Evolutionary conservation across 2,888 invertebrate species (phyloP), one percentile per base, ranked within the genome.

Genomic region (Acronicta leporina): DNA sequence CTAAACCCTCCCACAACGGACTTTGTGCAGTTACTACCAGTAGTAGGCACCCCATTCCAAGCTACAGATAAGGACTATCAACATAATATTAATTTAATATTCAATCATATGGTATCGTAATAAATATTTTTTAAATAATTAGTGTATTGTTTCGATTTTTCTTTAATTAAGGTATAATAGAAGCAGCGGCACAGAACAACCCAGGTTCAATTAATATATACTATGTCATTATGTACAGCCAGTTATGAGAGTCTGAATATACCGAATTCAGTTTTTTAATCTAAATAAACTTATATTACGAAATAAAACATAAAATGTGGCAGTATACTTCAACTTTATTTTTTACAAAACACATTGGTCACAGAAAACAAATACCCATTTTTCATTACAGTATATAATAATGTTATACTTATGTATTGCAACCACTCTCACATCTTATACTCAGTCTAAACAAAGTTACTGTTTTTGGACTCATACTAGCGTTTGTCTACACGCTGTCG

Each of bases 281-380:
- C n/a, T n/a, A n/a, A n/a, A n/a, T n/a, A n/a, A n/a, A n/a, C n/a
- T n/a, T 2, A 20, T 20, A 3, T 20, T 20, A 20, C 2, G 2
- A 11, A 85, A 82, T 80, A 63, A 89, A 88, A 86, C 71, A 64
- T 60, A 46, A n/a, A 25, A 68, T 40, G 20, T 84, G 86, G 85
- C 87, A 87, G 85, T 87, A 88, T 76, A 79, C 68, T 79, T 87
- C 77, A 84, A 83, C 82, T 89, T 83, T 86, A 86, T 87, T 89
- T 85, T 83, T 84, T 86, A 80, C 69, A 88, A 88, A 90, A 89
- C 84, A 84, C 85, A 82, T 80, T 86, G 77, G 79, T 84, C 84
- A 86, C 84, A 85, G 83, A 86, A 87, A 87, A 86, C 85, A 83
- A 86, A 85, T 82, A 81, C 75, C 78, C 78, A 83, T 82, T 80